Evolutionary conservation across 1,140 invertebrate species (phyloP), one percentile per base, ranked within the genome.

Genomic region (Phthorimaea operculella): DNA sequence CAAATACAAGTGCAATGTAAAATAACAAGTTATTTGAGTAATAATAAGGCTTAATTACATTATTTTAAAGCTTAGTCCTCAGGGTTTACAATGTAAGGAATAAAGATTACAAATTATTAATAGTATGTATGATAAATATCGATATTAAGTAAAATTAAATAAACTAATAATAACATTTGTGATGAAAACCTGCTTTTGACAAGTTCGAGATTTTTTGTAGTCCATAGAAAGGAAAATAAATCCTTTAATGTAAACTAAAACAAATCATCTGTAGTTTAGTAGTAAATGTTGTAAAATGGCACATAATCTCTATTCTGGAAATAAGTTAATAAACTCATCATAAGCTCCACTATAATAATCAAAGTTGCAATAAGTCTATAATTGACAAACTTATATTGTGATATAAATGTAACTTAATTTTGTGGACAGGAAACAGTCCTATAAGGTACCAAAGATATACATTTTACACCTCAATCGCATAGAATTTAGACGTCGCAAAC

Each of bases 341-440:
- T 6, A 28, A 28, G 21, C 2, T 28, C 33, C 12, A 48, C 14
- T 16, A 55, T 47, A 47, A 59, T 65, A 54, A 57, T 58, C 47
- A 64, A 55, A 39, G n/a, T 39, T 39, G 36, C n/a, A 12, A 39
- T 68, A 73, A 65, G 54, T 70, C 60, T 57, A 72, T 74, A 73
- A 78, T 78, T 74, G 70, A 76, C 75, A 72, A 67, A 70, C 57
- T 59, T 64, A 60, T 63, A 51, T 63, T 69, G 55, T 65, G 59
- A 59, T 64, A 66, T 52, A 68, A 65, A 74, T 66, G 56, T 64
- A 62, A 68, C 55, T 53, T 60, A 66, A 68, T 69, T 69, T 63
- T 64, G 64, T 73, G 77, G 79, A 83, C 81, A 85, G 81, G 81
- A 85, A 85, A 85, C 81, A 85, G 71, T 81, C 78, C 81, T 74